Evolutionary conservation across 30 jellyfish, hydroid and myxozoan genomes (phyloP).

Genomic region (Haliclystus octoradiatus): DNA sequence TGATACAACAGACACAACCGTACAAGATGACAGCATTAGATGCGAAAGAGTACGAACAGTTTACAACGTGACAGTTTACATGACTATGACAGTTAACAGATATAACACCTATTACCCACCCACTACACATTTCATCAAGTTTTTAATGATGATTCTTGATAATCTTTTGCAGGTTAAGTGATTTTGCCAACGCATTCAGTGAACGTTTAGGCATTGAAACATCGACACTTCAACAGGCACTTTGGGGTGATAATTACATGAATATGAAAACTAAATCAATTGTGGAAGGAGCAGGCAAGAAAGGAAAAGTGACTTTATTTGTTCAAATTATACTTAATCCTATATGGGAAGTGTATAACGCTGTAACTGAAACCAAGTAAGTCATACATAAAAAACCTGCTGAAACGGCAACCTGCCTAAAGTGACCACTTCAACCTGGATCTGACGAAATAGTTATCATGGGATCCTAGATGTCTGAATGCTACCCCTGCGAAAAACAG

Average conservation of each 20-base stretch:
- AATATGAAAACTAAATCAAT: conserved; percentile 75
- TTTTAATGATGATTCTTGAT: too few species aligned
- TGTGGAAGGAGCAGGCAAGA: conserved; percentile 78
- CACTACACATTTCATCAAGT: too few species aligned
- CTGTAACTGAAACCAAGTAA: conserved; percentile 76
- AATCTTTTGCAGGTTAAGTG: not conserved
- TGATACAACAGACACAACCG: too few species aligned
- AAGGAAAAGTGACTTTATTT: conserved; percentile 91
- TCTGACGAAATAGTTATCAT: not conserved
- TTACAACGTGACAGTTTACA: too few species aligned
- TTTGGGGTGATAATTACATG: conserved; percentile 94
- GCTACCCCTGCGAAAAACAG: too few species aligned
- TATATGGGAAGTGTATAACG: conserved; percentile 83
- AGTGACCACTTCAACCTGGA: not conserved
- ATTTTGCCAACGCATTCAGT: conserved; percentile 66
- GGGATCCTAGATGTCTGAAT: not conserved
- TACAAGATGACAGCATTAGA: too few species aligned
- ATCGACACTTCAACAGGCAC: conserved; percentile 38
- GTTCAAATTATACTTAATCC: conserved; percentile 81
- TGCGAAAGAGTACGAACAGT: too few species aligned
- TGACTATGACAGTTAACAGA: too few species aligned
- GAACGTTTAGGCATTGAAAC: conserved; percentile 73
- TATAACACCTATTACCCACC: too few species aligned
- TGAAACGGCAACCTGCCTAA: not conserved
- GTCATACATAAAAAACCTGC: not conserved